phyloP scores from a whole-genome alignment of 2,797 vertebrate genomes.

The Acrocephalus scirpaceus region DNA sequence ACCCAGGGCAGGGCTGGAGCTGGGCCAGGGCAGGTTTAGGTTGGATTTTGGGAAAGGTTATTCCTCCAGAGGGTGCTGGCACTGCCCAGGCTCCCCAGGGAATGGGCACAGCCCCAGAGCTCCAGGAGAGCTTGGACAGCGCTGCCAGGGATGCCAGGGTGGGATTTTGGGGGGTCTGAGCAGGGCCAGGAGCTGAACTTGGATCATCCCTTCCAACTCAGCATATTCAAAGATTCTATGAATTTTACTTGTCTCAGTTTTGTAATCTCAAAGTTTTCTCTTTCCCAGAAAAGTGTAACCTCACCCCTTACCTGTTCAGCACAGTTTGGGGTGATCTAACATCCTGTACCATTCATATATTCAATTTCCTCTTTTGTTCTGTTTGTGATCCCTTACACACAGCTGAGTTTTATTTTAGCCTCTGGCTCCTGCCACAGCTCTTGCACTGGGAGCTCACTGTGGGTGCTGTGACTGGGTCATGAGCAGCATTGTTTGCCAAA shows the following conservation, averaged over 20 bases:
- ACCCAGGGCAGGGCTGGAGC: accelerated
- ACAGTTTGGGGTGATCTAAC: background rate
- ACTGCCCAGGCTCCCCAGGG: background rate
- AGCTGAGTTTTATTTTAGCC: background rate
- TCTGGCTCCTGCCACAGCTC: background rate
- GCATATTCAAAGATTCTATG: background rate
- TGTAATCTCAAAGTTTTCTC: background rate
- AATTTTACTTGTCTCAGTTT: background rate
- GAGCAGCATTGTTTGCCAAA: constrained; percentile 47
- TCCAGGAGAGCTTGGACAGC: accelerated
- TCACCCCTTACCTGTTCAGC: background rate
- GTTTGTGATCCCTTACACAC: background rate
- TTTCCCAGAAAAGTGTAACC: background rate
- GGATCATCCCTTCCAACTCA: background rate
- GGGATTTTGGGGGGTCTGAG: background rate
- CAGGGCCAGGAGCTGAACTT: accelerated
- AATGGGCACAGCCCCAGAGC: background rate
- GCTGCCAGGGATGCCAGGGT: background rate
- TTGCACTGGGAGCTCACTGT: background rate
- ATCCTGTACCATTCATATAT: background rate
- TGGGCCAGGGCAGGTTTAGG: accelerated
- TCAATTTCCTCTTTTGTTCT: background rate
- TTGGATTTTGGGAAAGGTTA: background rate
- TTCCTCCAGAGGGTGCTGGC: background rate
- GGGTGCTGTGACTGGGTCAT: background rate